These are phyloP conservation scores for Ctenopoma kingsleyae DNA, from an alignment of 2,797 vertebrate species.

Conservation along the genomic window DNA sequence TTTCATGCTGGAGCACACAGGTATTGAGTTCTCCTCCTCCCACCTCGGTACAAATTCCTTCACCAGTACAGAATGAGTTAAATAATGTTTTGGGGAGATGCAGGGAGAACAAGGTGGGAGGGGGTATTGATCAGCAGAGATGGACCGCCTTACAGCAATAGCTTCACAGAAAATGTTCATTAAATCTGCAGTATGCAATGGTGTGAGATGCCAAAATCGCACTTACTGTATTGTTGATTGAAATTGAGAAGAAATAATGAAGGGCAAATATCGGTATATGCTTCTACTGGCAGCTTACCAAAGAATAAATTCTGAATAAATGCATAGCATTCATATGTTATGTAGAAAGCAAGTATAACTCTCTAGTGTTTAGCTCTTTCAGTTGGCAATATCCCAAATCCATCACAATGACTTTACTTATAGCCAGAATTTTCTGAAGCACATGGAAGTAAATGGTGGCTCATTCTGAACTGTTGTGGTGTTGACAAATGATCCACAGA, in stretches of 20 bases:
- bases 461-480: conserved; percentile 57
- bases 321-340: conserved; percentile 45
- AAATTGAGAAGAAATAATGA: conserved; percentile 30
- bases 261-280: conserved; percentile 47
- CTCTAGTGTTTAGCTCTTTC: conserved; percentile 33
- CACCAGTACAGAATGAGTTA: conserved; percentile 25
- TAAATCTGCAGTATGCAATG: conserved; percentile 18
- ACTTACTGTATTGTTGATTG: conserved; percentile 22
- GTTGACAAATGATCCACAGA: conserved; percentile 63
- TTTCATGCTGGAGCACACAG: conserved; percentile 36
- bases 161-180: conserved; percentile 43
- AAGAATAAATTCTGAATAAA: conserved; percentile 49
- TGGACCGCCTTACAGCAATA: conserved; percentile 31
- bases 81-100: conserved; percentile 39
- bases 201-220: conserved; percentile 45
- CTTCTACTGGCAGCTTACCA: conserved; percentile 53
- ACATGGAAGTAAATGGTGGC: conserved; percentile 40
- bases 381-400: conserved; percentile 53
- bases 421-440: conserved; percentile 41
- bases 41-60: conserved; percentile 13
- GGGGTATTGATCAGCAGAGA: conserved; percentile 35
- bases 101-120: conserved; percentile 34
- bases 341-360: conserved; percentile 29
- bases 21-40: conserved; percentile 39
- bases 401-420: conserved; percentile 54